Evolutionary conservation across 2,113 vertebrate species (phyloP).

Genomic region (Mugil cephalus): DNA sequence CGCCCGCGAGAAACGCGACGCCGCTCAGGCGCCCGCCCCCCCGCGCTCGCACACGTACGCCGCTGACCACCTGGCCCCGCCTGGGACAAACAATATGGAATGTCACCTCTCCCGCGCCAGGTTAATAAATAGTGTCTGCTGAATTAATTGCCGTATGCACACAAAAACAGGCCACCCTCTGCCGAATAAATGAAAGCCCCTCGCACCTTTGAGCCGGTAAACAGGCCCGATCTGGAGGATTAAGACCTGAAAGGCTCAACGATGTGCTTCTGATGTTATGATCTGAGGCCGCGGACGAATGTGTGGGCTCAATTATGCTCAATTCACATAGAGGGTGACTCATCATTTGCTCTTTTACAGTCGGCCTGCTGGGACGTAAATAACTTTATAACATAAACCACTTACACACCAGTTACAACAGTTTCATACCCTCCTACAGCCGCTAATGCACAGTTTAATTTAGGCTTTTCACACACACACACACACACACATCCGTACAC

Average conservation of each 20-base stretch:
- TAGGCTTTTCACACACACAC: conserved; percentile 25
- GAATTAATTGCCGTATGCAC: conserved; percentile 35
- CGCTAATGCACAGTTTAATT: conserved; percentile 73
- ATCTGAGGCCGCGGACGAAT: conserved; percentile 19
- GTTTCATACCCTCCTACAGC: conserved; percentile 65
- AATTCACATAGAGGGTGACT: conserved; percentile 68
- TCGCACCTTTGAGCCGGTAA: conserved; percentile 69
- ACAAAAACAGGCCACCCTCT: conserved; percentile 43
- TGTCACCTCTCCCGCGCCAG: conserved; percentile 63
- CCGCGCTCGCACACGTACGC: not conserved
- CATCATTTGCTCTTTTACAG: conserved; percentile 74
- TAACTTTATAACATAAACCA: conserved; percentile 70
- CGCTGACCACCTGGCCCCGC: conserved; percentile 66
- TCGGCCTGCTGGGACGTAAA: conserved; percentile 65
- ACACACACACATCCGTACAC: conserved; percentile 14
- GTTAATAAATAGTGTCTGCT: conserved; percentile 60
- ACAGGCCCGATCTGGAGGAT: conserved; percentile 67
- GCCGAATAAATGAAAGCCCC: conserved; percentile 64
- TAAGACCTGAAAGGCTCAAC: conserved; percentile 54
- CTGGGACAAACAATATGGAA: conserved; percentile 39
- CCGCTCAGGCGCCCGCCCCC: not conserved
- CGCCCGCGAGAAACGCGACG: conserved; percentile 28
- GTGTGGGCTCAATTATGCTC: conserved; percentile 71
- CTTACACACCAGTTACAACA: conserved; percentile 61
- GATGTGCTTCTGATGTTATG: conserved; percentile 23